Evolutionary conservation across 35 echinoderm and acorn worm species (phyloP).

Genomic region (Nesometra sesokonis): DNA sequence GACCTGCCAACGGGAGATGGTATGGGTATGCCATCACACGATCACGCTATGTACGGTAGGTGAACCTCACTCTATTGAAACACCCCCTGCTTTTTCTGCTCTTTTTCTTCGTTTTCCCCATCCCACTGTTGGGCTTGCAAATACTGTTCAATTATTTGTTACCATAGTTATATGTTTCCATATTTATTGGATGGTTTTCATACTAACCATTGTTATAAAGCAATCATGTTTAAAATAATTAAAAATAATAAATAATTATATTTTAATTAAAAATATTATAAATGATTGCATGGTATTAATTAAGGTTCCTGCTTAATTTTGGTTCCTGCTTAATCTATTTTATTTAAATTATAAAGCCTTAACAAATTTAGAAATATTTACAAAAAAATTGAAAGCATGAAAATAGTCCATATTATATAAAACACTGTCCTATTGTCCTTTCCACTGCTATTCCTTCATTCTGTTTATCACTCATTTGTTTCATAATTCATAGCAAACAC

Average conservation of each 20-base stretch:
- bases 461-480: not conserved
- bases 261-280: too few species aligned
- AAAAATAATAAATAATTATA: too few species aligned
- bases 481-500: not conserved
- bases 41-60: not conserved
- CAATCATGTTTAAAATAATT: too few species aligned
- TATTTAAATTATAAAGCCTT: too few species aligned
- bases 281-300: too few species aligned
- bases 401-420: too few species aligned
- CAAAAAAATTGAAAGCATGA: too few species aligned
- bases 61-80: not conserved
- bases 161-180: not conserved
- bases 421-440: not conserved
- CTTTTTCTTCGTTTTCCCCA: not conserved
- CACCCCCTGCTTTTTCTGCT: not conserved
- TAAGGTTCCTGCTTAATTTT: too few species aligned
- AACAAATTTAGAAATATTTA: too few species aligned
- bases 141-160: not conserved
- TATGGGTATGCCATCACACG: not conserved
- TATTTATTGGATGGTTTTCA: not conserved
- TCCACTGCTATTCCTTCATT: not conserved
- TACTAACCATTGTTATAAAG: not conserved
- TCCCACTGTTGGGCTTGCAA: not conserved
- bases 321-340: too few species aligned
- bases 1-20: constrained; percentile 79